These are phyloP conservation scores for Mustelus asterias DNA, from an alignment of 2,113 vertebrate genomes.

Conservation along the genomic window DNA sequence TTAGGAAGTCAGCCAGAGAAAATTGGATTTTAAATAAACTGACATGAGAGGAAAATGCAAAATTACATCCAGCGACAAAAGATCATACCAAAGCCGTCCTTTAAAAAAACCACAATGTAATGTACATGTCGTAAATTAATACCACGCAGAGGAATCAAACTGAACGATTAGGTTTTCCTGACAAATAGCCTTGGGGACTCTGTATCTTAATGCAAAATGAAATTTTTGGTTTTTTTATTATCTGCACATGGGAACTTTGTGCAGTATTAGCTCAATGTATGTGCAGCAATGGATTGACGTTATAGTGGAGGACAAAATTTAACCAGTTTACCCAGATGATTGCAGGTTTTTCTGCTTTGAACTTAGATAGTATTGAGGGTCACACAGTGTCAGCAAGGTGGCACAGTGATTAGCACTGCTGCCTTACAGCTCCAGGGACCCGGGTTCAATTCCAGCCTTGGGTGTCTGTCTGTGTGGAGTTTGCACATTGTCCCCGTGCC, in stretches of 20 bases:
- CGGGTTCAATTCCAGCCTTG: too few species aligned
- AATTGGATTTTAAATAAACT: conserved; percentile 16
- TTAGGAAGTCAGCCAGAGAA: not conserved
- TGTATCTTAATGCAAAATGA: not conserved
- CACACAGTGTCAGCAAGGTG: too few species aligned
- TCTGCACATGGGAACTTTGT: not conserved
- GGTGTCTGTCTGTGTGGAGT: too few species aligned
- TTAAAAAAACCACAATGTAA: not conserved
- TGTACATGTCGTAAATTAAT: not conserved
- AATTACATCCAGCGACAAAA: not conserved
- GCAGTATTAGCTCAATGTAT: not conserved
- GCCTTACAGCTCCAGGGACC: too few species aligned
- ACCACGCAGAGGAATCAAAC: not conserved
- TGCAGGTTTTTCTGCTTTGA: not conserved
- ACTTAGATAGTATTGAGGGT: not conserved
- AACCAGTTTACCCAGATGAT: not conserved
- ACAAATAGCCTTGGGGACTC: not conserved
- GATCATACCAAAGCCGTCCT: not conserved
- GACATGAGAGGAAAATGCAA: not conserved
- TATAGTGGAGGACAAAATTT: not conserved
- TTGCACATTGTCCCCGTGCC: too few species aligned
- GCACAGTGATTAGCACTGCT: too few species aligned
- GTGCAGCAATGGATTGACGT: not conserved
- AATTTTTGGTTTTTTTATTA: not conserved
- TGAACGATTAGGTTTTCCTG: not conserved